These are phyloP conservation scores for Dastarcus helophoroides DNA, from an alignment of 2,888 invertebrate species.

Conservation along the genomic window DNA sequence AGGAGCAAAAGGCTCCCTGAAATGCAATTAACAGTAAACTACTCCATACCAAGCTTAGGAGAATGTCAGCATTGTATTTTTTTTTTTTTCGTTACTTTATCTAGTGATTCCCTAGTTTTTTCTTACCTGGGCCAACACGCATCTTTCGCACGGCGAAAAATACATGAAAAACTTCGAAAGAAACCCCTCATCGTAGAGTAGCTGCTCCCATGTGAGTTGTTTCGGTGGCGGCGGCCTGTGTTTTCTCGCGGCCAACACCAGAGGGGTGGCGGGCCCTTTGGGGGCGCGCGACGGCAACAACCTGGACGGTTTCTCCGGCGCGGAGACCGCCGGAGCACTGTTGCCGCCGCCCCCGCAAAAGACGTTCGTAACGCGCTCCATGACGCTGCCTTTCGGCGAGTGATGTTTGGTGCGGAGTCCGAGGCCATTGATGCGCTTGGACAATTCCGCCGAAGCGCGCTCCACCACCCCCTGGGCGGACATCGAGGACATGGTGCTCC, in stretches of 20 bases:
- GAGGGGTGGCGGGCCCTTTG: conserved; percentile 10
- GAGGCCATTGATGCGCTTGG: conserved; percentile 78
- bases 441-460: conserved; percentile 80
- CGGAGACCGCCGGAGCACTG: conserved; percentile 29
- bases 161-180: conserved; percentile 74
- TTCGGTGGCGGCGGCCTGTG: conserved; percentile 42
- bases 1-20: too few species aligned
- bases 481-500: conserved; percentile 58
- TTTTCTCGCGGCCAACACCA: conserved; percentile 18
- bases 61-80: too few species aligned
- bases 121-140: conserved; percentile 62
- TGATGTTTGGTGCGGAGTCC: conserved; percentile 36
- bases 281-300: conserved; percentile 27
- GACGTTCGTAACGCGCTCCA: conserved; percentile 80
- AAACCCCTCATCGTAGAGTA: conserved; percentile 76
- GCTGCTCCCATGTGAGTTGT: conserved; percentile 57
- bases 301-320: conserved; percentile 41
- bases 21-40: too few species aligned
- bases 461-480: conserved; percentile 85
- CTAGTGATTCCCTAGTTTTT: too few species aligned
- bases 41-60: too few species aligned
- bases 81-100: too few species aligned
- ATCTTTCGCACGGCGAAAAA: conserved; percentile 58
- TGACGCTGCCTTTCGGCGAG: conserved; percentile 51
- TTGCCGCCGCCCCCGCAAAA: conserved; percentile 60